Conservation (phyloP, 37 sponge, comb jelly and placozoan genomes). For the Chondrosia reniformis region DNA sequence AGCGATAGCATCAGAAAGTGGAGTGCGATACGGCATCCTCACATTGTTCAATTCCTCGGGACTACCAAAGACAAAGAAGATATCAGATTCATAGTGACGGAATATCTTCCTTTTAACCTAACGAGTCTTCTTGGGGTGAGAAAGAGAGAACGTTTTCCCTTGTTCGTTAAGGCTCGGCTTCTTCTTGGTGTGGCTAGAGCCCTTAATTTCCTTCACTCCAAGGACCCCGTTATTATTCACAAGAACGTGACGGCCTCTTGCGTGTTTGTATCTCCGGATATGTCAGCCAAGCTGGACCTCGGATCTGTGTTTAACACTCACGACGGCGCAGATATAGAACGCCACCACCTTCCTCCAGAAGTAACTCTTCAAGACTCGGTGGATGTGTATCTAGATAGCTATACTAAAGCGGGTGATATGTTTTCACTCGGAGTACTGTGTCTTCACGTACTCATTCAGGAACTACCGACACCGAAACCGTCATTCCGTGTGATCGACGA, state of each 20-base stretch:
- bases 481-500: not conserved
- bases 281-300: conserved; percentile 8
- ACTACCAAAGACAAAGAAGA: no score
- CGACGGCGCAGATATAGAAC: not conserved
- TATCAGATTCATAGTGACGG: not conserved
- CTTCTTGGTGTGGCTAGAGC: not conserved
- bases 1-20: not conserved
- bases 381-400: no score
- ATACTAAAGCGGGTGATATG: not conserved
- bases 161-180: not conserved
- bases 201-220: not conserved
- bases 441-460: not conserved
- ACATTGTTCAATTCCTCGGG: not conserved
- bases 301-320: not conserved
- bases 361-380: not conserved
- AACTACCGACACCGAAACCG: not conserved
- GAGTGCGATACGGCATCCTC: not conserved
- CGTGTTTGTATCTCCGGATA: not conserved
- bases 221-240: not conserved
- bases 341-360: not conserved
- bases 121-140: not conserved
- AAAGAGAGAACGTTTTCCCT: not conserved
- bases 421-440: conserved; percentile 17
- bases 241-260: not conserved
- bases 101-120: not conserved